Conservation (phyloP, 2,113 vertebrate species). For the Cebidichthys violaceus region DNA sequence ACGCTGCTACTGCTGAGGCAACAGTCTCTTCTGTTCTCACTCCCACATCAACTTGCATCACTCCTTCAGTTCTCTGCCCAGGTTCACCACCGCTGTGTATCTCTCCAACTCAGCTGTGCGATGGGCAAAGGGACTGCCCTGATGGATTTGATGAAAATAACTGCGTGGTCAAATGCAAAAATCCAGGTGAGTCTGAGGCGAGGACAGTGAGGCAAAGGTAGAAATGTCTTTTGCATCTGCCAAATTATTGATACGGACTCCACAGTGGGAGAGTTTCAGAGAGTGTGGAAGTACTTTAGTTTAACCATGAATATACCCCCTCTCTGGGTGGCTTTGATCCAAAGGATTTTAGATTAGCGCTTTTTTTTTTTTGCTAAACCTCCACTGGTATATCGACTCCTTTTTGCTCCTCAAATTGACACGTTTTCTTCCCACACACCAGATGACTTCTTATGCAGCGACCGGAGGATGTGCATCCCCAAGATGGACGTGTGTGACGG, state of each 20-base stretch:
- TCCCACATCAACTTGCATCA: slow-evolving; percentile 66
- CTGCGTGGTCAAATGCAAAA: slow-evolving; percentile 80
- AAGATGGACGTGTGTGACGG: slow-evolving; percentile 84
- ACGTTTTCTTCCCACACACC: neutral
- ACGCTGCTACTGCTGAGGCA: neutral
- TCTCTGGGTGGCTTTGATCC: neutral
- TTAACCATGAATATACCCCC: neutral
- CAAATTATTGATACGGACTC: neutral
- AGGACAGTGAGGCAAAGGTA: neutral
- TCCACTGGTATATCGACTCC: neutral
- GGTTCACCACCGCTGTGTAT: slow-evolving; percentile 81
- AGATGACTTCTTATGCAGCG: slow-evolving; percentile 86
- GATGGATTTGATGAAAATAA: slow-evolving; percentile 88
- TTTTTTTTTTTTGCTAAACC: neutral
- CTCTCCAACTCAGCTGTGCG: slow-evolving; percentile 82
- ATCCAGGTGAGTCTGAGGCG: slow-evolving; percentile 74
- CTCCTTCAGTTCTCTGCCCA: slow-evolving; percentile 80
- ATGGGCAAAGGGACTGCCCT: slow-evolving; percentile 85
- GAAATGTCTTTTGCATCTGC: neutral
- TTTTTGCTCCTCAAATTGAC: neutral
- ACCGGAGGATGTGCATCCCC: slow-evolving; percentile 78
- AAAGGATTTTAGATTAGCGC: neutral
- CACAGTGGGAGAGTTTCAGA: neutral
- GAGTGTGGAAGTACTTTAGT: neutral
- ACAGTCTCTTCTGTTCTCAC: neutral